Base-by-base conservation (phyloP, 2,888 invertebrate species). In the Abrostola tripartita region DNA sequence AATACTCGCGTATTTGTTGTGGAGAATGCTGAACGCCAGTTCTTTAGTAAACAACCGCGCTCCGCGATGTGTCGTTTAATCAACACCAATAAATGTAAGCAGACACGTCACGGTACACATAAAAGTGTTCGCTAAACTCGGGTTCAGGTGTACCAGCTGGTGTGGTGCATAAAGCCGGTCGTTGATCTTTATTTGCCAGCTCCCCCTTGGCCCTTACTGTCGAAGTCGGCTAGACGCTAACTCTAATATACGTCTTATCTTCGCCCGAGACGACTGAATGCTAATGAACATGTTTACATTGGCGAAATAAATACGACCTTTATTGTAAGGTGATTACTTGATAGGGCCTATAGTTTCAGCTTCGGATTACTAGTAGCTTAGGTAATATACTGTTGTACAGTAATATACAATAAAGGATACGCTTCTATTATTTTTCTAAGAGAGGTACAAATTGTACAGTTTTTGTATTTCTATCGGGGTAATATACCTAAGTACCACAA, bases 131-230 rank as follows among this genome's bases (percentile, higher is more conserved):
- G 58, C 76, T 76, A 81, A 85, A 81, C 82, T 80, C 76, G 81
- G 85, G 81, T 84, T 87, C 88, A 91, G 90, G 88, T 89, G 91
- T 85, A 82, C 85, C 86, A 86, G 86, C 85, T 86, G 86, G 81
- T 66, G 81, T 60, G 71, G 63, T 71, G 81, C 78, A 78, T 85
- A 87, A 89, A 86, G 82, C 79, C 85, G 88, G 88, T 85, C 89
- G 85, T 91, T 90, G 90, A 90, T 92, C 92, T 89, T 88, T 89
- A 90, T 92, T 92, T 88, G 85, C 83, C 78, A 81, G 76, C 80
- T 83, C 81, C 80, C 76, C 68, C 77, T 68, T 70, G 64, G 70
- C 68, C 81, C 65, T 65, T 74, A 82, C 80, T 73, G 79, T 68
- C 77, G 79, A 47, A 9, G 74, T 57, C 74, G 80, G 81, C 82